Conservation (phyloP, 2,888 invertebrate species). For the Dynastes maya region DNA sequence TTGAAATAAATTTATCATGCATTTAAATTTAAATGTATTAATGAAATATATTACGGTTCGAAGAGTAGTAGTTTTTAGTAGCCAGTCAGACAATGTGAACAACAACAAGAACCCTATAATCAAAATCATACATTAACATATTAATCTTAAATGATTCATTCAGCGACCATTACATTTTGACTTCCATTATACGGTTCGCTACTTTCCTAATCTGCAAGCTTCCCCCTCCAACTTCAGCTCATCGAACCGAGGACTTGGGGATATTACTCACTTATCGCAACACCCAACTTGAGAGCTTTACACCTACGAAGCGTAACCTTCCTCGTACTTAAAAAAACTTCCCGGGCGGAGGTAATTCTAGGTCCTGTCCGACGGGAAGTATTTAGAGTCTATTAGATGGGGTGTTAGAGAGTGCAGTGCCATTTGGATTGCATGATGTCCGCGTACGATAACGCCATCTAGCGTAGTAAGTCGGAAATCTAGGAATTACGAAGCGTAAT, state of each 20-base stretch:
- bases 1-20: too few species aligned
- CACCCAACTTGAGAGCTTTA: not conserved
- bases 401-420: not conserved
- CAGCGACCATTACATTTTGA: too few species aligned
- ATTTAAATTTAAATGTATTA: too few species aligned
- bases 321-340: not conserved
- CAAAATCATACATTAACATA: too few species aligned
- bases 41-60: too few species aligned
- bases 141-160: too few species aligned
- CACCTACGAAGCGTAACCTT: not conserved
- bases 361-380: not conserved
- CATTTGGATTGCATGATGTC: not conserved
- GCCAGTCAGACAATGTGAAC: too few species aligned
- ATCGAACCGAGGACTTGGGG: not conserved
- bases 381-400: constrained; percentile 21
- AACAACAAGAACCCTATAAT: too few species aligned
- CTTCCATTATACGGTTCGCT: too few species aligned
- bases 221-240: too few species aligned
- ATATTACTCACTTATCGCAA: not conserved
- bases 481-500: not conserved
- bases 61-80: too few species aligned
- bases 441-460: not conserved
- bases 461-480: constrained; percentile 4
- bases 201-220: too few species aligned
- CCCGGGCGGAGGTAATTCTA: constrained; percentile 10